Evolutionary conservation across 2,113 vertebrate genomes (phyloP).

Genomic region (Rhea pennata): DNA sequence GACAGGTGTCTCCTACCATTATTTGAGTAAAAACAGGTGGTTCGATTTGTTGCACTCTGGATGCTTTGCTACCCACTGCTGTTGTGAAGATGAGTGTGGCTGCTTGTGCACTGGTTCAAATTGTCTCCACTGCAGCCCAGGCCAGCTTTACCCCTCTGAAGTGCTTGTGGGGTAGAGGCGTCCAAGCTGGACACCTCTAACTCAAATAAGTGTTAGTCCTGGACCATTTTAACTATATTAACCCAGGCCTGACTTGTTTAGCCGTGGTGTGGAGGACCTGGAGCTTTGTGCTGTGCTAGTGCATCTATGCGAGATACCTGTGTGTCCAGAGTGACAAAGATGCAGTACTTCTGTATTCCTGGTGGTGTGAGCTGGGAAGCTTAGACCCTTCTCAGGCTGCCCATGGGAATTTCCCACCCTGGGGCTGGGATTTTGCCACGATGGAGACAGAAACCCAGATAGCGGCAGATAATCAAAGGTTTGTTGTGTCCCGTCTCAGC

Average conservation of each 20-base stretch:
- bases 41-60: neutral
- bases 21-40: neutral
- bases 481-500: neutral
- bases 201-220: fast-evolving
- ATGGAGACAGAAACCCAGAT: neutral
- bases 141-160: neutral
- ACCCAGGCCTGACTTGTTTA: neutral
- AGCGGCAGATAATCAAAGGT: neutral
- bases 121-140: fast-evolving
- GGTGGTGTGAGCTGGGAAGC: neutral
- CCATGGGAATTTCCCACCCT: neutral
- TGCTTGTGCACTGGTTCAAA: neutral
- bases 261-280: neutral
- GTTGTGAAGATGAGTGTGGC: neutral
- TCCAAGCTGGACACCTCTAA: neutral
- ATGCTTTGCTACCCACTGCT: neutral
- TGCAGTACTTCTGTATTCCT: fast-evolving
- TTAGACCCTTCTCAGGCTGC: neutral
- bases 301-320: fast-evolving
- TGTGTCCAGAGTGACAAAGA: neutral
- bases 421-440: neutral
- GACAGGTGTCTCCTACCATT: neutral
- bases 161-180: neutral
- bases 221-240: neutral
- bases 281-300: neutral